Conservation (phyloP, 2,888 invertebrate genomes). For the Tortricodes alternella region DNA sequence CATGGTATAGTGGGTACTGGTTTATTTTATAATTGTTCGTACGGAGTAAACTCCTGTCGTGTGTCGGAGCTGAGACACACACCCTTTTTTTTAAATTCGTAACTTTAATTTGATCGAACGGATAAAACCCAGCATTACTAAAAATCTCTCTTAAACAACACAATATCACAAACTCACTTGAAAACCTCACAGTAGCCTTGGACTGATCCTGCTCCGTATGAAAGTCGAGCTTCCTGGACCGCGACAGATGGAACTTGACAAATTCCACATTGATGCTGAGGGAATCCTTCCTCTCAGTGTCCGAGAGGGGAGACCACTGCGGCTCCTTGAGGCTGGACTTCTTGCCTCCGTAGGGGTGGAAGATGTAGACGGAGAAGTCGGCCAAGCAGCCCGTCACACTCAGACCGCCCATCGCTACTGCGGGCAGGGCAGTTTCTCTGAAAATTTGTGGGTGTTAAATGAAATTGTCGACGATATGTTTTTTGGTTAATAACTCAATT, state of each 20-base stretch:
- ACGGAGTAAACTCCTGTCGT: no score
- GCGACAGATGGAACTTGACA: conserved; percentile 96
- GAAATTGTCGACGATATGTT: no score
- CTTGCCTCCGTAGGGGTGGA: conserved; percentile 98
- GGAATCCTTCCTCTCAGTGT: conserved; percentile 96
- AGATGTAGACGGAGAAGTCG: conserved; percentile 98
- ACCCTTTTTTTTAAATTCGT: no score
- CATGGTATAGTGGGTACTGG: no score
- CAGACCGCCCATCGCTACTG: conserved; percentile 90
- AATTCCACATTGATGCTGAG: conserved; percentile 98
- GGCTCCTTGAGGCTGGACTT: conserved; percentile 90
- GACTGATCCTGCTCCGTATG: conserved; percentile 87
- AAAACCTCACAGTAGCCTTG: conserved; percentile 95
- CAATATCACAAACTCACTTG: conserved; percentile 84
- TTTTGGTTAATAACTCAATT: no score
- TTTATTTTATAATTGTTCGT: no score
- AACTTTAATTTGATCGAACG: no score
- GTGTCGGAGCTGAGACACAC: no score
- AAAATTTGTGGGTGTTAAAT: no score
- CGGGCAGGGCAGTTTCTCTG: conserved; percentile 83
- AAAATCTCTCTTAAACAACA: not conserved
- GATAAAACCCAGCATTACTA: no score
- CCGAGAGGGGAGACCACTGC: conserved; percentile 93
- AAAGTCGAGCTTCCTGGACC: conserved; percentile 94
- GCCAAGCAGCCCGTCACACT: conserved; percentile 98